These are phyloP conservation scores for Cynodonichthys magdalenae DNA, from an alignment of 2,797 vertebrate genomes.

Conservation along the genomic window DNA sequence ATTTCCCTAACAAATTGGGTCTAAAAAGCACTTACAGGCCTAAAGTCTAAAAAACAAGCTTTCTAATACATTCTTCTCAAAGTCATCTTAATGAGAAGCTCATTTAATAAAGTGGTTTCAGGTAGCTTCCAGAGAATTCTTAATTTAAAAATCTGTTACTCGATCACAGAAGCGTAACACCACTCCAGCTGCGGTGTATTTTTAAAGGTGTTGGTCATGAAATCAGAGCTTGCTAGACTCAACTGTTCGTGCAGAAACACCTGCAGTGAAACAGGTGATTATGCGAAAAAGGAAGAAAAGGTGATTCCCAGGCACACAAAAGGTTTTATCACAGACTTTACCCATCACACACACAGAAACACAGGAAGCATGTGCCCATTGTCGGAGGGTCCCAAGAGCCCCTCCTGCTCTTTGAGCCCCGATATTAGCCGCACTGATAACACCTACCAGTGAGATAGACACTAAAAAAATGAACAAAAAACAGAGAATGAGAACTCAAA, in stretches of 20 bases:
- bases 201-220: neutral
- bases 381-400: constrained; percentile 63
- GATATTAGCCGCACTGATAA: constrained; percentile 72
- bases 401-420: constrained; percentile 58
- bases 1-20: too few relatives aligned
- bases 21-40: too few relatives aligned
- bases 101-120: constrained; percentile 17
- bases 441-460: constrained; percentile 54
- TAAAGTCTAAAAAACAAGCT: too few relatives aligned
- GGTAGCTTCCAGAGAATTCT: constrained; percentile 63
- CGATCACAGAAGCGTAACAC: constrained; percentile 24
- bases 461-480: constrained; percentile 40
- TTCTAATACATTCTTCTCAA: too few relatives aligned
- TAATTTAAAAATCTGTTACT: constrained; percentile 5
- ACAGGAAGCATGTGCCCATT: constrained; percentile 67
- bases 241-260: constrained; percentile 40
- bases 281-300: constrained; percentile 22
- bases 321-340: constrained; percentile 45
- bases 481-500: constrained; percentile 34
- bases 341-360: constrained; percentile 34
- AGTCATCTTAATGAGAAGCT: too few relatives aligned
- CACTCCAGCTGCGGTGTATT: constrained; percentile 47
- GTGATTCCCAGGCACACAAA: constrained; percentile 58
- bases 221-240: constrained; percentile 21
- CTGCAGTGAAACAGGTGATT: constrained; percentile 59